Evolutionary conservation across 2,113 vertebrate species (phyloP).

Genomic region (Burhinus oedicnemus): DNA sequence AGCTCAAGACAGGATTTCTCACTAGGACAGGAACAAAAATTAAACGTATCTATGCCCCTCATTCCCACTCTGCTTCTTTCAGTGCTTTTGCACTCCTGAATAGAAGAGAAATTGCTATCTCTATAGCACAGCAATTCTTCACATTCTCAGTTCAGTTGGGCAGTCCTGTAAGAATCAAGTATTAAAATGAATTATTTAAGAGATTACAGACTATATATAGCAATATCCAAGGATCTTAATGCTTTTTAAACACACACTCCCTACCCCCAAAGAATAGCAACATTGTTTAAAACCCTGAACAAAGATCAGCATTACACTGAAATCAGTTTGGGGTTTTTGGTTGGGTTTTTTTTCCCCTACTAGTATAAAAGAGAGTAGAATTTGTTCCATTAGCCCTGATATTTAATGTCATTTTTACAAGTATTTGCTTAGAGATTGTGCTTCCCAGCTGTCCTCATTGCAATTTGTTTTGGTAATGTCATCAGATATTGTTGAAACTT

Average conservation of each 20-base stretch:
- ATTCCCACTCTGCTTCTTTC: not conserved
- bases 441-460: not conserved
- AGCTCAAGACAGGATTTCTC: not conserved
- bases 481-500: not conserved
- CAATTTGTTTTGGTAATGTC: not conserved
- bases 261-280: not conserved
- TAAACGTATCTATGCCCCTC: not conserved
- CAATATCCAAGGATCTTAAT: not conserved
- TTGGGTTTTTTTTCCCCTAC: not conserved
- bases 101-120: not conserved
- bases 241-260: not conserved
- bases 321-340: not conserved
- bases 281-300: not conserved
- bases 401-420: not conserved
- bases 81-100: not conserved
- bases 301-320: not conserved
- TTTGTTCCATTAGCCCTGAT: not conserved
- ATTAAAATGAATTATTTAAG: not conserved
- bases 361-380: not conserved
- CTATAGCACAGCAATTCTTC: not conserved
- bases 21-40: slow-evolving; percentile 2
- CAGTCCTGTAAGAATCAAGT: not conserved
- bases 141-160: not conserved
- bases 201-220: not conserved
- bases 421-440: not conserved